These are phyloP conservation scores for Hemiscyllium ocellatum DNA, from an alignment of 2,113 vertebrate species.

Conservation along the genomic window DNA sequence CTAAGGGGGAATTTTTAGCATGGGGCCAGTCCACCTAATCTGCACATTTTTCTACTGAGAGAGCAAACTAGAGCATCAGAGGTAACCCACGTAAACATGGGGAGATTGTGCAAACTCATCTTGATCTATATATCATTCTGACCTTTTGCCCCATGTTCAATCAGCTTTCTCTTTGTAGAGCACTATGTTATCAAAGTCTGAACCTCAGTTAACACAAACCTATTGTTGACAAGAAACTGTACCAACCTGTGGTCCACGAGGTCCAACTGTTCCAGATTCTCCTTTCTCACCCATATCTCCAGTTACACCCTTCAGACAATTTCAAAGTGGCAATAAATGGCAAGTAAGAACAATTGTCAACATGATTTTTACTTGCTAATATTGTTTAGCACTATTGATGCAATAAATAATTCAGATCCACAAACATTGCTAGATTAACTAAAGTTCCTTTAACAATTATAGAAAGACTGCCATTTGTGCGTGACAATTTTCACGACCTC, in stretches of 20 bases:
- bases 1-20: no score
- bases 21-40: no score
- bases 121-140: background rate
- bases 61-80: no score
- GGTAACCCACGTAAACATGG: no score
- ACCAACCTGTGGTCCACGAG: conserved; percentile 64
- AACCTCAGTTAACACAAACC: background rate
- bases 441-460: background rate
- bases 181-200: conserved; percentile 1
- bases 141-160: background rate
- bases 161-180: background rate
- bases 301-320: conserved; percentile 60
- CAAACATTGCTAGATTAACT: background rate
- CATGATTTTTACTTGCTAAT: background rate
- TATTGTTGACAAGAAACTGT: background rate
- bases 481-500: background rate
- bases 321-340: background rate
- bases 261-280: conserved; percentile 53
- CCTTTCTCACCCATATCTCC: conserved; percentile 63
- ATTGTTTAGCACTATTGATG: background rate
- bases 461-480: background rate
- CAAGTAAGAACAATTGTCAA: background rate
- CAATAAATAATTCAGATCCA: background rate
- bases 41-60: no score
- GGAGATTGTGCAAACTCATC: no score